Evolutionary conservation across 92 coral and sea anemone genomes (phyloP).

Genomic region (Porites rus): DNA sequence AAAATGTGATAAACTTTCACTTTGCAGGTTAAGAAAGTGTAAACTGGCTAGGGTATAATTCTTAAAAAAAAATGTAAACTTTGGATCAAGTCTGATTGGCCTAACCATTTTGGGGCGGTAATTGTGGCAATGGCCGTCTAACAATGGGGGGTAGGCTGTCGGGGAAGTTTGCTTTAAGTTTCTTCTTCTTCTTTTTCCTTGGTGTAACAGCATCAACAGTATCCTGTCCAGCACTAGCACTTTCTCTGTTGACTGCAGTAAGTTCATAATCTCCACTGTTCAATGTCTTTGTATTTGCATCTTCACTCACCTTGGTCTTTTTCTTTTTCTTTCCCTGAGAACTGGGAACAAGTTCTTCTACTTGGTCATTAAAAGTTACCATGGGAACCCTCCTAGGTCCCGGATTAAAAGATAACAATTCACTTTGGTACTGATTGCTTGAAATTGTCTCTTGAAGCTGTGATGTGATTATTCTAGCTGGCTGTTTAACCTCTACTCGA

Average conservation of each 20-base stretch:
- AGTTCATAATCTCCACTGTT: slow-evolving; percentile 29
- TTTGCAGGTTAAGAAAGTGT: too few relatives aligned
- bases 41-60: too few relatives aligned
- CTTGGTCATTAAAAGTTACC: slow-evolving; percentile 42
- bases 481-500: slow-evolving; percentile 18
- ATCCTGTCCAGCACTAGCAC: neutral
- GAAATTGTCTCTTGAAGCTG: neutral
- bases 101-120: neutral
- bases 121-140: slow-evolving; percentile 33
- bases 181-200: slow-evolving; percentile 29
- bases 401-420: neutral
- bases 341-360: slow-evolving; percentile 55
- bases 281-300: slow-evolving; percentile 1
- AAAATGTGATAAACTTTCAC: too few relatives aligned
- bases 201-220: slow-evolving; percentile 3
- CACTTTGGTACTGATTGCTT: neutral
- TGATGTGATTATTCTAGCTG: neutral
- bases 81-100: neutral
- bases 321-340: slow-evolving; percentile 9
- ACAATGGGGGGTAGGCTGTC: slow-evolving; percentile 28
- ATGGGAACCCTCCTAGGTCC: slow-evolving; percentile 10
- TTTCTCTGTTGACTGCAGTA: neutral
- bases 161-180: neutral
- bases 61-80: neutral
- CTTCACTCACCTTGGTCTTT: slow-evolving; percentile 6